These are phyloP conservation scores for Vannuccia rotundouncinata DNA, from an alignment of 2,888 invertebrate species.

Conservation along the genomic window DNA sequence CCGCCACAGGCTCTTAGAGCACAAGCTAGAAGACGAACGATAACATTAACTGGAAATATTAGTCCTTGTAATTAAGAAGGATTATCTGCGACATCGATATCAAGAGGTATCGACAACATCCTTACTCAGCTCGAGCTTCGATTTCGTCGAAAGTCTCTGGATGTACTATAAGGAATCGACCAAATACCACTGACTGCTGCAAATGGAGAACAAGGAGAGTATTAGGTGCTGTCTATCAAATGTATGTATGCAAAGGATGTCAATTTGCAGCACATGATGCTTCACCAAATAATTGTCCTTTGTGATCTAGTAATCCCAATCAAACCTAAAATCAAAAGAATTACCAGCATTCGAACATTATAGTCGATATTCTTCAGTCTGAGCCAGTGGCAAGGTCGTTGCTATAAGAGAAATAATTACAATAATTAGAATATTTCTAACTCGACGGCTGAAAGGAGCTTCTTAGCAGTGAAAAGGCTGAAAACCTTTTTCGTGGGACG, in stretches of 20 bases:
- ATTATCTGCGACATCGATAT: too few species aligned
- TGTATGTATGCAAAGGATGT: background rate
- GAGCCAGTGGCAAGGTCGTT: background rate
- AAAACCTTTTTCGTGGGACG: background rate
- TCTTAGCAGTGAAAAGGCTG: background rate
- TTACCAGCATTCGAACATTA: background rate
- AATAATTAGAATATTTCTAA: background rate
- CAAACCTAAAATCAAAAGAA: background rate
- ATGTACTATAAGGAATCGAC: background rate
- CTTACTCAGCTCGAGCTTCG: too few species aligned
- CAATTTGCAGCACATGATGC: background rate
- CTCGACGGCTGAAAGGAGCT: background rate
- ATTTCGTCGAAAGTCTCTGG: constrained; percentile 34
- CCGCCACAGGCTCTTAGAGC: too few species aligned
- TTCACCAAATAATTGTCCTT: background rate
- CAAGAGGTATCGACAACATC: too few species aligned
- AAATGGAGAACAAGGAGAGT: background rate
- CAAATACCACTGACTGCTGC: background rate
- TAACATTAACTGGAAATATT: too few species aligned
- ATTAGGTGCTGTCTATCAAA: background rate
- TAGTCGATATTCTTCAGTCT: background rate
- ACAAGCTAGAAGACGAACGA: too few species aligned
- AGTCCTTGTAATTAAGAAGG: too few species aligned
- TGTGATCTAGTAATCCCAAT: background rate
- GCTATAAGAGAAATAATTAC: background rate